Percentiles rank a stretch among this genome's conserved stretches.
These are phyloP conservation scores for Idaea biselata DNA, from an alignment of 2,888 invertebrate genomes.

Conservation along the genomic window DNA sequence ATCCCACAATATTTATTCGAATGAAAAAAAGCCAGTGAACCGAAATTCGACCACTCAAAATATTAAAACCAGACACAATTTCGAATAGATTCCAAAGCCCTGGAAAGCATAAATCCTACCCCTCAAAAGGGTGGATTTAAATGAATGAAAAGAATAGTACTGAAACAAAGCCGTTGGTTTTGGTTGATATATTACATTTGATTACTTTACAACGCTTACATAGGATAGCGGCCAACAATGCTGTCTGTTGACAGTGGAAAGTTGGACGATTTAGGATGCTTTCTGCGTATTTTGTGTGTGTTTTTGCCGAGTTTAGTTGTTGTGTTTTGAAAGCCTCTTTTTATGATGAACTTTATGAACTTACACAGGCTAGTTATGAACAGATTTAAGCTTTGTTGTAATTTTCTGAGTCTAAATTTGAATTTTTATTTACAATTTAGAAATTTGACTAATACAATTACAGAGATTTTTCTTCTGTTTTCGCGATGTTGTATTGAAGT, in stretches of 20 bases:
- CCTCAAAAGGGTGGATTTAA: constrained; percentile 1
- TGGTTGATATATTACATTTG: neutral
- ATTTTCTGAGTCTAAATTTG: no score
- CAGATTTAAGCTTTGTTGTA: neutral
- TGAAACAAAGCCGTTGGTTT: constrained; percentile 1
- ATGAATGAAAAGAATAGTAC: constrained; percentile 1
- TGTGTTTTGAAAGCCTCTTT: neutral
- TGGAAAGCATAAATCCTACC: neutral
- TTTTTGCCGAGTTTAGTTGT: neutral
- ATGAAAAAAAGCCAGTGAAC: neutral
- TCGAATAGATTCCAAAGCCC: neutral
- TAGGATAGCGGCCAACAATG: neutral
- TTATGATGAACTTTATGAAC: neutral
- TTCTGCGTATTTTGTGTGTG: neutral
- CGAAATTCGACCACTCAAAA: neutral
- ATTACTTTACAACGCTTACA: constrained; percentile 1
- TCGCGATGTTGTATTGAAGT: no score
- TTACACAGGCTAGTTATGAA: neutral
- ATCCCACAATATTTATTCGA: neutral
- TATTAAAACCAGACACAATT: neutral
- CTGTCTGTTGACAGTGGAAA: neutral
- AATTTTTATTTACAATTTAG: no score
- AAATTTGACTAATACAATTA: no score
- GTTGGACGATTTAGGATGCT: neutral
- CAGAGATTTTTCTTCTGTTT: no score